Evolutionary conservation across 2,797 vertebrate genomes (phyloP).

Genomic region (Oreochromis grahami): DNA sequence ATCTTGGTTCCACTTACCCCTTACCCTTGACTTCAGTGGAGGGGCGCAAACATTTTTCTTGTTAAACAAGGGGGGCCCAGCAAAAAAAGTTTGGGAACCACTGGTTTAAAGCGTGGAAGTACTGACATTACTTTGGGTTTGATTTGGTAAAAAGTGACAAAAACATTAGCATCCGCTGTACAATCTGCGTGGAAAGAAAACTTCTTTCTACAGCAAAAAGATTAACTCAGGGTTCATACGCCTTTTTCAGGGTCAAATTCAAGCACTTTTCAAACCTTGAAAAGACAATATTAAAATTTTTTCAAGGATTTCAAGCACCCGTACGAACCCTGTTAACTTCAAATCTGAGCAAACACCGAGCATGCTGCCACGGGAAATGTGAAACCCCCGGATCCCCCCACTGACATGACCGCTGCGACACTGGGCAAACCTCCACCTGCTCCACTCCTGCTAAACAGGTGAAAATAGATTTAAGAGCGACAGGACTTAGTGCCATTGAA

Average conservation of each 20-base stretch:
- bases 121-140: background rate
- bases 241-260: too few species aligned
- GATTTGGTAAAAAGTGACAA: fast-evolving
- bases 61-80: too few species aligned
- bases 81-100: too few species aligned
- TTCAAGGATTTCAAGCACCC: too few species aligned
- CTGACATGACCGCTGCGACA: background rate
- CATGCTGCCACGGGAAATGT: background rate
- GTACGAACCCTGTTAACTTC: background rate
- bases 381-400: background rate
- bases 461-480: background rate
- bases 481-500: background rate
- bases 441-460: background rate
- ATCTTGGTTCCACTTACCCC: too few species aligned
- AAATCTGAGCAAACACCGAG: background rate
- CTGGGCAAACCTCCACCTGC: background rate
- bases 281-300: too few species aligned
- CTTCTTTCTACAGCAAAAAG: background rate
- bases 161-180: background rate
- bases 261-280: too few species aligned
- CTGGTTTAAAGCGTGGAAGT: background rate
- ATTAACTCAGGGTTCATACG: too few species aligned
- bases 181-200: background rate
- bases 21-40: too few species aligned
- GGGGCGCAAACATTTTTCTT: too few species aligned